A percentile compares a stretch with the other conserved stretches of the same genome.
Evolutionary conservation across 2,888 invertebrate species (phyloP).

Genomic region (Stegana nigrithorax): DNA sequence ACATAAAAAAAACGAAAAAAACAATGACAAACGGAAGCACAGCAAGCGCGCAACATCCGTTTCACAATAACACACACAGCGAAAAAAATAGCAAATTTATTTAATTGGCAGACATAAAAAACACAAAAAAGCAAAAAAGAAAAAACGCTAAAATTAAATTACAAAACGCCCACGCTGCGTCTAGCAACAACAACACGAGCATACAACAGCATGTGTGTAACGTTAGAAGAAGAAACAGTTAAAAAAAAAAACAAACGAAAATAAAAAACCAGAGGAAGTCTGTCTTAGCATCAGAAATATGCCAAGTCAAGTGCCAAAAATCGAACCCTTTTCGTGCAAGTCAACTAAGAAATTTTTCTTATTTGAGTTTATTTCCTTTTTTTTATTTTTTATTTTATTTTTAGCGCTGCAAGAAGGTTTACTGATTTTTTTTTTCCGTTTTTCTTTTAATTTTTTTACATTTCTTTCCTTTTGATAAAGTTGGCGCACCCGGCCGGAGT

Average conservation of each 20-base stretch:
- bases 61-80: slow-evolving; percentile 34
- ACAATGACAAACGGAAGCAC: neutral
- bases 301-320: slow-evolving; percentile 55
- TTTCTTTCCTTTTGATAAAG: slow-evolving; percentile 47
- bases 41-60: neutral
- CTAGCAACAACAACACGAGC: neutral
- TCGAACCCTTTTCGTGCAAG: slow-evolving; percentile 49
- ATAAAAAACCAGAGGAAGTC: slow-evolving; percentile 14
- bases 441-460: slow-evolving; percentile 22
- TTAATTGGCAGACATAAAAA: slow-evolving; percentile 58
- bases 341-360: slow-evolving; percentile 4
- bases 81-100: slow-evolving; percentile 36
- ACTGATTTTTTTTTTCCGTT: slow-evolving; percentile 19
- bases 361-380: slow-evolving; percentile 20
- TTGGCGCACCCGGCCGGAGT: slow-evolving; percentile 42
- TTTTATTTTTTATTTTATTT: slow-evolving; percentile 20
- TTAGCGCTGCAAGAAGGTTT: slow-evolving; percentile 4
- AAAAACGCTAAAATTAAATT: slow-evolving; percentile 49
- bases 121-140: no score
- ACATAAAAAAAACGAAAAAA: slow-evolving; percentile 38
- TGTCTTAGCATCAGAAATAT: slow-evolving; percentile 8
- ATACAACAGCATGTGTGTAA: slow-evolving; percentile 14
- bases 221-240: slow-evolving; percentile 10
- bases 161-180: slow-evolving; percentile 51
- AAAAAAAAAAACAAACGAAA: slow-evolving; percentile 19